phyloP scores from a whole-genome alignment of 53 echinoderm and acorn worm species.

The Astropecten irregularis region DNA sequence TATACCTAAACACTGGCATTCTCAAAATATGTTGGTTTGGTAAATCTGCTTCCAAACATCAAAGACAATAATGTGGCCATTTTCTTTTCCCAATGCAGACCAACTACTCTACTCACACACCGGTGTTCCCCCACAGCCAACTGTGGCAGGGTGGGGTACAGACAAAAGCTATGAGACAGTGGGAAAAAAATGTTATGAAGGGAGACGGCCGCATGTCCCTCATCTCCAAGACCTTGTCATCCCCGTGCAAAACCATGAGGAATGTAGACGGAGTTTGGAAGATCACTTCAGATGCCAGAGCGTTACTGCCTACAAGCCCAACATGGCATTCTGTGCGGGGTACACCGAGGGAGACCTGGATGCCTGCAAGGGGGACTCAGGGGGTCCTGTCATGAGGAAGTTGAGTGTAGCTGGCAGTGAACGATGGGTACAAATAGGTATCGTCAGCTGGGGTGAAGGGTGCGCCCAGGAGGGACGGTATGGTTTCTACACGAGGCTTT shows the following conservation, averaged over 20 bases:
- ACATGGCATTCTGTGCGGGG: slow-evolving; percentile 47
- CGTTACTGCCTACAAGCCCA: neutral
- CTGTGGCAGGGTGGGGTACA: slow-evolving; percentile 55
- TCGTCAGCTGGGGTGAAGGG: slow-evolving; percentile 56
- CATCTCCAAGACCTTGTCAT: slow-evolving; percentile 4
- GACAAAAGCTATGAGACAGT: neutral
- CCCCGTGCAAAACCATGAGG: neutral
- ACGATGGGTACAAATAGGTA: slow-evolving; percentile 47
- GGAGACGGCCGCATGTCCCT: neutral
- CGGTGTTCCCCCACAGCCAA: neutral
- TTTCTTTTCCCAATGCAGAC: neutral
- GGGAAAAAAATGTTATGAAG: too few relatives aligned
- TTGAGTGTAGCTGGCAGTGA: neutral
- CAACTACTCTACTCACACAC: neutral
- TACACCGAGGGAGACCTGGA: neutral
- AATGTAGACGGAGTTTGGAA: neutral
- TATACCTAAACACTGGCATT: too few relatives aligned
- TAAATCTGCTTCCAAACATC: neutral
- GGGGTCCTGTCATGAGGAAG: slow-evolving; percentile 47
- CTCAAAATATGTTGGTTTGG: too few relatives aligned
- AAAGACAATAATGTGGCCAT: neutral
- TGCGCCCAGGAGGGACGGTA: slow-evolving; percentile 28
- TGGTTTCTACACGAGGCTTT: slow-evolving; percentile 47
- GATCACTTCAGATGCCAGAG: neutral
- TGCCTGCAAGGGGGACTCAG: slow-evolving; percentile 58